Evolutionary conservation across 2,797 vertebrate species (phyloP).

Genomic region (Tenualosa thibaudeaui): DNA sequence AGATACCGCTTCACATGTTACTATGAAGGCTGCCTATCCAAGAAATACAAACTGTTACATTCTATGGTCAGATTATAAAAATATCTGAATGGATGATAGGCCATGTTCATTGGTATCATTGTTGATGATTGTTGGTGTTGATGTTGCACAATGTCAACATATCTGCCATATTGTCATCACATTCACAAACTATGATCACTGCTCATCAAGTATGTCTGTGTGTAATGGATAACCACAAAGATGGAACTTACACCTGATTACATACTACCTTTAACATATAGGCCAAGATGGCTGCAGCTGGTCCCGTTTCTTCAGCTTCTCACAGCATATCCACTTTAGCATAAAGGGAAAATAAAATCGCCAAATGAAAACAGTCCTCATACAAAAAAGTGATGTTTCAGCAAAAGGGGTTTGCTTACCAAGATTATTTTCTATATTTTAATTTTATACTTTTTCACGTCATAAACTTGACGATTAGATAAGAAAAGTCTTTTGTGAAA

Average conservation of each 20-base stretch:
- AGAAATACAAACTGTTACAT: neutral
- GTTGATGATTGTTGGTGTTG: neutral
- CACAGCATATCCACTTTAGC: conserved; percentile 99
- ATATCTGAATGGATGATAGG: neutral
- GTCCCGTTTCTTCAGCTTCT: conserved; percentile 95
- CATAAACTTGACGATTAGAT: neutral
- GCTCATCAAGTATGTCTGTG: neutral
- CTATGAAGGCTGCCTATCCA: neutral
- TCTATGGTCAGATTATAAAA: neutral
- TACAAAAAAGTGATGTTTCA: conserved; percentile 86
- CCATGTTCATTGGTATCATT: neutral
- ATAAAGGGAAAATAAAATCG: conserved; percentile 98
- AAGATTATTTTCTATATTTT: neutral
- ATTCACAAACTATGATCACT: neutral
- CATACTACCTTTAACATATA: conserved; percentile 99
- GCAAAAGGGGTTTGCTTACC: conserved; percentile 79
- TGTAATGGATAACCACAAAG: conserved; percentile 6
- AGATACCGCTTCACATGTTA: neutral
- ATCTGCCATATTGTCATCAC: neutral
- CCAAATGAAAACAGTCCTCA: conserved; percentile 93
- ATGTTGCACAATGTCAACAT: neutral
- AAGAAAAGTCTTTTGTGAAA: conserved; percentile 88
- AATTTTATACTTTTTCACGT: neutral
- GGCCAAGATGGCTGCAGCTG: conserved; percentile 94
- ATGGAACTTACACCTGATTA: conserved; percentile 81